Conservation (phyloP, 1,140 invertebrate species). For the Pseudachorutes palmiensis region DNA sequence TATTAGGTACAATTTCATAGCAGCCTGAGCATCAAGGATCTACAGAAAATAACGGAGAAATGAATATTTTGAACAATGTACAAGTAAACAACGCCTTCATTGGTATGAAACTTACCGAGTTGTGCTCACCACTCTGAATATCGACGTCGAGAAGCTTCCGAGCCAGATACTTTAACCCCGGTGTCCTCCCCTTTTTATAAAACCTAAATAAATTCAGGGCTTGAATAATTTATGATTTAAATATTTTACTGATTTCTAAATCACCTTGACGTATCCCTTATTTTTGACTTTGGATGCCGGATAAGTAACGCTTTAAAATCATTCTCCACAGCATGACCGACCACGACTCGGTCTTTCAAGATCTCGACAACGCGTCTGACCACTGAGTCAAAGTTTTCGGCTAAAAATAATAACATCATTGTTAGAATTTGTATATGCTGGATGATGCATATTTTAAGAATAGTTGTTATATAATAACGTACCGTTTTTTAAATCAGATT, state of each 20-base stretch:
- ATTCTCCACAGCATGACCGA: conserved; percentile 81
- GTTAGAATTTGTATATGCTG: too few species aligned
- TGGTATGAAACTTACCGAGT: conserved; percentile 60
- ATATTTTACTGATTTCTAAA: background rate
- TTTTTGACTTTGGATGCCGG: conserved; percentile 64
- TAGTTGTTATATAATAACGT: too few species aligned
- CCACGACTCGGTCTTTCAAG: conserved; percentile 62
- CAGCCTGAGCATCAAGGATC: conserved; percentile 70
- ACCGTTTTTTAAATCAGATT: conserved; percentile 58
- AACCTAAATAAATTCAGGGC: conserved; percentile 39
- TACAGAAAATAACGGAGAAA: conserved; percentile 25
- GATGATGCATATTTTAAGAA: too few species aligned
- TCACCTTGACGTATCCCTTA: conserved; percentile 69
- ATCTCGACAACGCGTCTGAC: conserved; percentile 74
- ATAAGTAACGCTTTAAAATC: conserved; percentile 77
- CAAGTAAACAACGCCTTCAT: too few species aligned
- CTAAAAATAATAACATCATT: too few species aligned
- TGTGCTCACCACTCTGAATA: conserved; percentile 84
- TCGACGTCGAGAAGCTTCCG: conserved; percentile 63
- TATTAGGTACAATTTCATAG: conserved; percentile 75
- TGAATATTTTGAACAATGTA: too few species aligned
- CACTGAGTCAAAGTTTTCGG: conserved; percentile 61
- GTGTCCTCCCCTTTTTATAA: conserved; percentile 55
- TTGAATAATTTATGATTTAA: background rate
- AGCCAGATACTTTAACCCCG: conserved; percentile 71